Base-by-base conservation (phyloP, 2,797 vertebrate genomes). In the Odontamblyopus rebecca region DNA sequence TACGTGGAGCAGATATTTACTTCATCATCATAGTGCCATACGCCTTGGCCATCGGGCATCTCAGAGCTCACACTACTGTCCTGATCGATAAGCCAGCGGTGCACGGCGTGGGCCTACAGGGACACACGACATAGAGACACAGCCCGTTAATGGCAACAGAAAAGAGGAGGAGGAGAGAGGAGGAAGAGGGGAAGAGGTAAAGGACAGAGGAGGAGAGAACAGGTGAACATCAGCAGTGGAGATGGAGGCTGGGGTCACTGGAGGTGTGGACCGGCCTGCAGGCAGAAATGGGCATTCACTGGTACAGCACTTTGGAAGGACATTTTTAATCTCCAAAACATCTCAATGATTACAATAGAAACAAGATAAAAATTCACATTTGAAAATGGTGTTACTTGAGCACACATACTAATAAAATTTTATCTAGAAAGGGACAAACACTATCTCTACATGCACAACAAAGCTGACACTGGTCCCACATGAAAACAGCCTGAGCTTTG, bases 31-130 rank as follows among this genome's bases (percentile, higher is more conserved):
- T 80, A 94, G 94, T 93, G 93, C 94, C 94, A 95, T 89, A 95
- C 92, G 93, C 93, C 94, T 92, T 93, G 94, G 92, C 93, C 93
- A 93, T 94, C 94, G 90, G 88, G 92, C 93, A 93, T 91, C 92
- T 95, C 94, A 94, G 94, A 94, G 94, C 93, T 94, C 93, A 94
- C 93, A 95, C 93, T 95, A 95, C 91, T 93, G 91, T 95, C 94
- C 93, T 95, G 94, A 94, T 95, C 93, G 93, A 93, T 94, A 92
- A 94, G 93, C 94, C 94, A 95, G 92, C 94, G 94, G 88, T 95
- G 94, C 89, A 94, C 94, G 71, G 93, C 93, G 82, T 94, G 92
- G 89, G 93, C 94, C 94, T 95, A 93, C 92, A 94, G 90, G 92
- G 88, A 94, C 94, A 94, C 89, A 94, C 89, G 91, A 94, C 92